Conservation (phyloP, 1,140 invertebrate genomes). For the Nephila pilipes region DNA sequence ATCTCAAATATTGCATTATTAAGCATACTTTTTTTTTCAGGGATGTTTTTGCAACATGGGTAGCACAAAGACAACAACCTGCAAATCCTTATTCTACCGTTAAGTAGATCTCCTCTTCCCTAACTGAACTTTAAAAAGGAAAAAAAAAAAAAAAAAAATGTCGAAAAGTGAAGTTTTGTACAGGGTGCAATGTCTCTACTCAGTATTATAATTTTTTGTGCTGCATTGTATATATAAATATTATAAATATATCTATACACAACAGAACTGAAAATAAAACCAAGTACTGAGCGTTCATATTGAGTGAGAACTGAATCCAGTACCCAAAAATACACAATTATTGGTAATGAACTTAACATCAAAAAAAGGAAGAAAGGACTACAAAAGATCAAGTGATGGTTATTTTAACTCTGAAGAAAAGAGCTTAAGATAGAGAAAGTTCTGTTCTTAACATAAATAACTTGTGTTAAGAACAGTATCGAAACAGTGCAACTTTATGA, state of each 20-base stretch:
- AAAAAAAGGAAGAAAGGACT: too few species aligned
- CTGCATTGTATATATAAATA: constrained; percentile 55
- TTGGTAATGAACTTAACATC: too few species aligned
- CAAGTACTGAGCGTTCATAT: neutral
- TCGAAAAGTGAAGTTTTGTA: constrained; percentile 54
- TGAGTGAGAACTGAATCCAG: constrained; percentile 15
- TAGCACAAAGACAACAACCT: constrained; percentile 89
- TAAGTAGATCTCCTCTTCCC: constrained; percentile 80
- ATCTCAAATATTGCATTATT: too few species aligned
- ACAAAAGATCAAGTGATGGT: neutral
- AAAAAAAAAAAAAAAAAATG: too few species aligned
- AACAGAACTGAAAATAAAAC: neutral
- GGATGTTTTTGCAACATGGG: constrained; percentile 94
- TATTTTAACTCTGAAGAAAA: constrained; percentile 54
- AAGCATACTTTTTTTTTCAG: constrained; percentile 86
- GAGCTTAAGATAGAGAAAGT: constrained; percentile 49
- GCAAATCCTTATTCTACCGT: constrained; percentile 80
- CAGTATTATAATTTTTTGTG: constrained; percentile 68
- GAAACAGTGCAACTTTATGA: neutral
- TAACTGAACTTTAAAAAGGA: neutral
- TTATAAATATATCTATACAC: constrained; percentile 45
- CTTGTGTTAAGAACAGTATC: constrained; percentile 28
- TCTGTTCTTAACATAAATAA: constrained; percentile 29
- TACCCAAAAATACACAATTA: neutral
- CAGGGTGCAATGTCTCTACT: constrained; percentile 72